A percentile compares a stretch with the other conserved stretches of the same genome.
phyloP scores from a whole-genome alignment of 2,888 invertebrate species.

The Machimus rusticus region DNA sequence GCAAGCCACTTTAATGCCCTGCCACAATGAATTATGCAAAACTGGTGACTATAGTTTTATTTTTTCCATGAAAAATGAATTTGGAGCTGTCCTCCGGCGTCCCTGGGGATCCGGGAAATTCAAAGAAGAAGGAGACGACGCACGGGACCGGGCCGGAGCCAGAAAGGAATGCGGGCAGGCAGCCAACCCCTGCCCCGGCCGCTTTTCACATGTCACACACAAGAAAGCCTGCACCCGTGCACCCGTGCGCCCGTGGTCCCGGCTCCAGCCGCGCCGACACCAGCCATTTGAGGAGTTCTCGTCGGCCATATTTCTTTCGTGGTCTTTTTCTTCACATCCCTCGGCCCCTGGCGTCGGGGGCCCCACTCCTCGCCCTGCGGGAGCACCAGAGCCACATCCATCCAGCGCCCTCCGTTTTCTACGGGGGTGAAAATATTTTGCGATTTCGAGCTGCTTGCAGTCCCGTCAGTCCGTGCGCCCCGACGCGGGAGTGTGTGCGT shows the following conservation, averaged over 20 bases:
- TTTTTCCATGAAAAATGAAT: constrained; percentile 16
- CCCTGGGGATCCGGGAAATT: not conserved
- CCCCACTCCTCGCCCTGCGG: not conserved
- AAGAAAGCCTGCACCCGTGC: constrained; percentile 26
- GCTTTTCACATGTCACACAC: constrained; percentile 31
- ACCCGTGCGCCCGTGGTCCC: not conserved
- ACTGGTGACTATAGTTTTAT: constrained; percentile 4
- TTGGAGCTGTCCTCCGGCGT: not conserved
- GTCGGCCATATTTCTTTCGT: constrained; percentile 43
- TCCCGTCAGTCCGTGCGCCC: not conserved
- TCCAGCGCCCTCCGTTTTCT: constrained; percentile 1
- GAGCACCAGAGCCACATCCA: not conserved
- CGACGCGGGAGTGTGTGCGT: not conserved
- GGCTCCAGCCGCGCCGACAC: not conserved
- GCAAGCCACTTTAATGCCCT: constrained; percentile 35
- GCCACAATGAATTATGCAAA: constrained; percentile 38
- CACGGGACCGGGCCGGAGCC: not conserved
- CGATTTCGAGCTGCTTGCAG: not conserved
- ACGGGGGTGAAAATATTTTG: constrained; percentile 10
- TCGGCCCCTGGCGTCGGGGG: not conserved
- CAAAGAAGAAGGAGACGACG: not conserved
- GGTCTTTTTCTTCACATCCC: constrained; percentile 11
- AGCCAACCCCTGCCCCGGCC: constrained; percentile 9
- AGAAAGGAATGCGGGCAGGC: not conserved
- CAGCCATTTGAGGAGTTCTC: constrained; percentile 12